Conservation (phyloP, 2,888 invertebrate genomes). For the Philaethria dido region DNA sequence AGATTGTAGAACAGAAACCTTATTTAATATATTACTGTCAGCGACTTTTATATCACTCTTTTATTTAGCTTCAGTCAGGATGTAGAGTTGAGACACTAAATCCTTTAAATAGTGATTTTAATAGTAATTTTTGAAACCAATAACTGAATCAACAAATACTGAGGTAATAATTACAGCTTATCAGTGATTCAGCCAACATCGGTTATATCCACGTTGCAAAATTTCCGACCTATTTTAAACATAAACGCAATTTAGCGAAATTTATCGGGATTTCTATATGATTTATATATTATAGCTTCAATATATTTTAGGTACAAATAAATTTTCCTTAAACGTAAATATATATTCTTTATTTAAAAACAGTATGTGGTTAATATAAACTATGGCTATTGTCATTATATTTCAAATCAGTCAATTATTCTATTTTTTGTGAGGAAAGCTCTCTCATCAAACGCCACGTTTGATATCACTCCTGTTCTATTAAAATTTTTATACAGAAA, state of each 20-base stretch:
- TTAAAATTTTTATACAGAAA: too few species aligned
- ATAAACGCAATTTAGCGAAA: slow-evolving; percentile 9
- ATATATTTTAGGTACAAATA: neutral
- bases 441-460: too few species aligned
- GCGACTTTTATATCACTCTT: too few species aligned
- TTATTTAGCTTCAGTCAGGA: too few species aligned
- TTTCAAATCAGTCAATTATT: too few species aligned
- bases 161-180: slow-evolving; percentile 21
- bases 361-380: neutral
- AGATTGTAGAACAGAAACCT: too few species aligned
- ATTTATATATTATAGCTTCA: neutral
- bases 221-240: slow-evolving; percentile 23
- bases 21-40: too few species aligned
- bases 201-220: slow-evolving; percentile 19
- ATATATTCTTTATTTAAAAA: neutral
- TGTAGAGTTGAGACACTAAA: too few species aligned
- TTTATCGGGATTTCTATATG: slow-evolving; percentile 12
- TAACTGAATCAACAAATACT: slow-evolving; percentile 1
- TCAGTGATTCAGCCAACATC: slow-evolving; percentile 14
- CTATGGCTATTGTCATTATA: too few species aligned
- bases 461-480: too few species aligned
- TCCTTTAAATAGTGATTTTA: too few species aligned
- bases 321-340: neutral
- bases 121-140: neutral
- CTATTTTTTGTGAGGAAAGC: too few species aligned